Base-by-base conservation (phyloP, 1,140 invertebrate genomes). In the Drosophila chauvacae region DNA sequence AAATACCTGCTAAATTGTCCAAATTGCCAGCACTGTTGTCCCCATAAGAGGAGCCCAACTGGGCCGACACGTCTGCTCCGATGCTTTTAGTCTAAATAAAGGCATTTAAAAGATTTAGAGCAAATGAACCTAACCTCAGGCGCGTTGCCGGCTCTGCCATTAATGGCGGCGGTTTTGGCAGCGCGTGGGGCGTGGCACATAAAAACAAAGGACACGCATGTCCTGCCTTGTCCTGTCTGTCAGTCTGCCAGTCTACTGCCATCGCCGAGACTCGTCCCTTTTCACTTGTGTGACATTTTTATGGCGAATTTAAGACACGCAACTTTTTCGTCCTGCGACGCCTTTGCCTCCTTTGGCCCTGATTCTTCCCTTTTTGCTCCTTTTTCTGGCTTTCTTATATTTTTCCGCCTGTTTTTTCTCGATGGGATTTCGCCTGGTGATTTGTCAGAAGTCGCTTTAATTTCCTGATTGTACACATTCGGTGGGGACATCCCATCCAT, bases 91-190 rank as follows among this genome's bases (percentile, higher is more conserved):
- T 87, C 84, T 84, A 87, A 87, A 88, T 88, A 88, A 88, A 88
- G 84, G 84, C 85, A 90, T 88, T 88, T 90, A 88, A 88, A 84
- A 88, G 84, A 88, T 88, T 88, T 88, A 88, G 84, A 88, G 81
- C 85, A 90, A 88, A 88, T 90, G 77, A 90, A 88, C 85, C 84
- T 90, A 88, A 90, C 85, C 84, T 81, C 85, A 81, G 85, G 68
- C 81, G 62, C 23, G 53, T 23, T 56, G 53, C 53, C 37, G 37
- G 48, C 72, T 76, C 60, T 63, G 80, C 76, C 80, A 87, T 80
- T 84, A 72, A 74, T 45, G 48, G 51, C 37, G 57, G 47, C 45
- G 71, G 57, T 50, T 70, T 69, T 57, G 71, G 55, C 42, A 75
- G 84, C 62, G 66, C 69, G 80, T 44, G 65, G 59, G 82, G 85